phyloP scores from a whole-genome alignment of 2,888 invertebrate genomes.

The Leistus spinibarbis region DNA sequence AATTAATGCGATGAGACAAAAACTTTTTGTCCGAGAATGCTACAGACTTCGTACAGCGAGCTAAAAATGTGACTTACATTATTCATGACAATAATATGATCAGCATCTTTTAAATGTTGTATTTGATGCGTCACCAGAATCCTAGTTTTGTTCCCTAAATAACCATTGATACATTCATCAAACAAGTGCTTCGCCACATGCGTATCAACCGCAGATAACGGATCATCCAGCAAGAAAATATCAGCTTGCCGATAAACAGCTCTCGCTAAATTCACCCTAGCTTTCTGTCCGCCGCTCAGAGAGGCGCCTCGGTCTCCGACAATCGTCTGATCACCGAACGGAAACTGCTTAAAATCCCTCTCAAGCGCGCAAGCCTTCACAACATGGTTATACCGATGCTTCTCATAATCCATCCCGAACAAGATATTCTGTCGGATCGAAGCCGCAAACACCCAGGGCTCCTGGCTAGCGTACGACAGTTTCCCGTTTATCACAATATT shows the following conservation, averaged over 20 bases:
- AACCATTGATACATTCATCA: slow-evolving; percentile 75
- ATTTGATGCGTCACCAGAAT: slow-evolving; percentile 87
- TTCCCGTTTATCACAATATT: slow-evolving; percentile 67
- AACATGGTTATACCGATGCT: slow-evolving; percentile 64
- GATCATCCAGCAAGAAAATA: slow-evolving; percentile 83
- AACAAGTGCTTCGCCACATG: slow-evolving; percentile 80
- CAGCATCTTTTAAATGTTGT: slow-evolving; percentile 75
- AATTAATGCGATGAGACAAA: too few species aligned
- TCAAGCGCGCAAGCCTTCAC: slow-evolving; percentile 71
- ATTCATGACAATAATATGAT: slow-evolving; percentile 68
- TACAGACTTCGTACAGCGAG: too few species aligned
- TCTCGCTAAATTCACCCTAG: slow-evolving; percentile 72
- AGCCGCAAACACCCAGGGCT: slow-evolving; percentile 82
- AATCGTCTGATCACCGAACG: slow-evolving; percentile 73
- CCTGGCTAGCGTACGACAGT: slow-evolving; percentile 79
- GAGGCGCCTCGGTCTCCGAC: slow-evolving; percentile 83
- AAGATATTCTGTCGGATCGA: slow-evolving; percentile 83
- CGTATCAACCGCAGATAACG: slow-evolving; percentile 84
- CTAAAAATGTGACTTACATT: slow-evolving; percentile 57
- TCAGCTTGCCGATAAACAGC: slow-evolving; percentile 75
- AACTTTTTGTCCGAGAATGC: too few species aligned
- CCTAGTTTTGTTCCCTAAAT: slow-evolving; percentile 70
- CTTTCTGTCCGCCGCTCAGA: slow-evolving; percentile 82
- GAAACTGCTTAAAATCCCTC: slow-evolving; percentile 75
- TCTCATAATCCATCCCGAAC: slow-evolving; percentile 74